phyloP scores from a whole-genome alignment of 2,113 vertebrate species.

The Pseudorectes ferrugineus region DNA sequence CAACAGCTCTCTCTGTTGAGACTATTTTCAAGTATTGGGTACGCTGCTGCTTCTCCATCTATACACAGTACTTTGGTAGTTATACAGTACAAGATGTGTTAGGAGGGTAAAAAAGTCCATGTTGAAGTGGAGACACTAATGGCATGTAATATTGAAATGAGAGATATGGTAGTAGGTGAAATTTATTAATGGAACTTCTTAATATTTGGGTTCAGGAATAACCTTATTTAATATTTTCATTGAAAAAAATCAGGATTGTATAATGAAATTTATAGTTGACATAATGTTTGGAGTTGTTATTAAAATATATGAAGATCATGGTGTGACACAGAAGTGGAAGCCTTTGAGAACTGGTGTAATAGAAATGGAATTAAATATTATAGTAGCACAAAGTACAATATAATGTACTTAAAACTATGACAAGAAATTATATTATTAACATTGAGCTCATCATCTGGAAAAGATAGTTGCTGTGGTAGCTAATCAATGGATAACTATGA shows the following conservation, averaged over 20 bases:
- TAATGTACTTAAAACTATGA: neutral
- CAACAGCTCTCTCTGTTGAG: neutral
- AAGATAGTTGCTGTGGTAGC: neutral
- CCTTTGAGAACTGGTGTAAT: neutral
- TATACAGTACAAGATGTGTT: neutral
- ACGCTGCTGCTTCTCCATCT: neutral
- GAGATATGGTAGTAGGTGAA: neutral
- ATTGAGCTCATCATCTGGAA: neutral
- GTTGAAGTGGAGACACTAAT: neutral
- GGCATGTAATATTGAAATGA: neutral
- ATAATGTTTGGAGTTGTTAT: neutral
- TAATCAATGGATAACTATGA: neutral
- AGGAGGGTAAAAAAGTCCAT: neutral
- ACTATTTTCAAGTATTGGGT: neutral
- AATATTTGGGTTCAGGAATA: neutral
- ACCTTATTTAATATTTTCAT: neutral
- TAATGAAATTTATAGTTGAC: neutral
- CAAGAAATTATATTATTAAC: neutral
- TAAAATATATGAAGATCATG: neutral
- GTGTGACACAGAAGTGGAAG: neutral
- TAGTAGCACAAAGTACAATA: neutral
- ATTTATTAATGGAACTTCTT: neutral
- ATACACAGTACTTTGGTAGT: neutral
- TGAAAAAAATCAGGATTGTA: neutral
- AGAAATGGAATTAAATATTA: neutral